A percentile compares a stretch with the other conserved stretches of the same genome.
phyloP scores from a whole-genome alignment of 2,888 invertebrate species.

The Candidula unifasciata region DNA sequence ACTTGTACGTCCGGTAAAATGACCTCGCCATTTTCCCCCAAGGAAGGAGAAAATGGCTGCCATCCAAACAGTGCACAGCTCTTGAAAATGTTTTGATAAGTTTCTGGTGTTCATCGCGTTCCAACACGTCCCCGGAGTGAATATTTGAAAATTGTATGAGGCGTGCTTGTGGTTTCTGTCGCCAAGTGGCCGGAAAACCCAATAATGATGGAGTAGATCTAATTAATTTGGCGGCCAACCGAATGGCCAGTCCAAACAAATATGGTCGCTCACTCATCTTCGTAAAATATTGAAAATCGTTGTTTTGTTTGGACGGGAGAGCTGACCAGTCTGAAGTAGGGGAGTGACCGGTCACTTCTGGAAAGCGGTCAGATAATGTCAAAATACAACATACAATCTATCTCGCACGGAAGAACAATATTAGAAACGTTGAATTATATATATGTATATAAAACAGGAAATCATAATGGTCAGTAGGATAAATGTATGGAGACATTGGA shows the following conservation, averaged over 20 bases:
- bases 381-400: not conserved
- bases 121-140: slow-evolving; percentile 1
- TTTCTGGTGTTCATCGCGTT: slow-evolving; percentile 33
- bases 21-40: slow-evolving; percentile 24
- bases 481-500: too few species aligned
- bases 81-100: slow-evolving; percentile 42
- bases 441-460: too few species aligned
- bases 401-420: too few species aligned
- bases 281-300: slow-evolving; percentile 47
- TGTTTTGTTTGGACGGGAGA: slow-evolving; percentile 27
- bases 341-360: not conserved
- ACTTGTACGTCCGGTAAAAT: slow-evolving; percentile 35
- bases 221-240: slow-evolving; percentile 41
- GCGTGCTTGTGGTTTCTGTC: slow-evolving; percentile 2
- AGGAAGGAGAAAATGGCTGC: slow-evolving; percentile 33
- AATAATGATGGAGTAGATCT: slow-evolving; percentile 42
- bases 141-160: slow-evolving; percentile 48
- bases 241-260: slow-evolving; percentile 44
- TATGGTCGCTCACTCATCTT: slow-evolving; percentile 36
- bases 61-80: slow-evolving; percentile 29
- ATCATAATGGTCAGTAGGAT: too few species aligned
- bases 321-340: not conserved
- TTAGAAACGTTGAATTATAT: too few species aligned
- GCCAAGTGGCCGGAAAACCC: slow-evolving; percentile 14
- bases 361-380: not conserved